A percentile compares a stretch with the other conserved stretches of the same genome.
phyloP scores from a whole-genome alignment of 2,113 vertebrate genomes.

The Polyodon spathula region DNA sequence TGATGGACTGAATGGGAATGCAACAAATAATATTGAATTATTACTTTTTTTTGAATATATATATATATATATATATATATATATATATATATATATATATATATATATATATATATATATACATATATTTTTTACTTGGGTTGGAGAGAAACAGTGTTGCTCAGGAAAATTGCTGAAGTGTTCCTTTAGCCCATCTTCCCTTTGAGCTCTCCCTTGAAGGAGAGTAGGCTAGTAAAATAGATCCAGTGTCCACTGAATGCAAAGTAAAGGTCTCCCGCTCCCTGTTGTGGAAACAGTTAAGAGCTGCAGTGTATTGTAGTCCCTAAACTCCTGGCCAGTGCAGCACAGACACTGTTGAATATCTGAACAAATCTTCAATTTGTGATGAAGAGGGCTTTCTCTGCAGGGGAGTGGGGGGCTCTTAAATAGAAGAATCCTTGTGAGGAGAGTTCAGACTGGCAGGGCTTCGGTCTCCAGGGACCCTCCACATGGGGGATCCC shows the following conservation, averaged over 20 bases:
- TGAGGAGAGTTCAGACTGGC: background rate
- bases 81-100: no score
- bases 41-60: no score
- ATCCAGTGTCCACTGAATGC: background rate
- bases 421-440: background rate
- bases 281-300: background rate
- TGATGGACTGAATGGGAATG: no score
- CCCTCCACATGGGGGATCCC: background rate
- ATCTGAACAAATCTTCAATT: constrained; percentile 1
- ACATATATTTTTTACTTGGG: no score
- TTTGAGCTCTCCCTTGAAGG: no score
- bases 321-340: background rate
- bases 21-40: no score
- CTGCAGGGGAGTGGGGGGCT: background rate
- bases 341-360: background rate
- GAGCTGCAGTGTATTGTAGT: background rate
- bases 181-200: background rate
- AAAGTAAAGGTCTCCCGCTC: background rate
- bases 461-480: background rate
- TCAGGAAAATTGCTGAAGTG: no score
- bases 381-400: constrained; percentile 1
- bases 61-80: no score
- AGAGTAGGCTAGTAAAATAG: background rate
- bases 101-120: no score
- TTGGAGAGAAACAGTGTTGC: no score